phyloP scores from a whole-genome alignment of 2,797 vertebrate genomes.

The Atherinosoma microstoma region DNA sequence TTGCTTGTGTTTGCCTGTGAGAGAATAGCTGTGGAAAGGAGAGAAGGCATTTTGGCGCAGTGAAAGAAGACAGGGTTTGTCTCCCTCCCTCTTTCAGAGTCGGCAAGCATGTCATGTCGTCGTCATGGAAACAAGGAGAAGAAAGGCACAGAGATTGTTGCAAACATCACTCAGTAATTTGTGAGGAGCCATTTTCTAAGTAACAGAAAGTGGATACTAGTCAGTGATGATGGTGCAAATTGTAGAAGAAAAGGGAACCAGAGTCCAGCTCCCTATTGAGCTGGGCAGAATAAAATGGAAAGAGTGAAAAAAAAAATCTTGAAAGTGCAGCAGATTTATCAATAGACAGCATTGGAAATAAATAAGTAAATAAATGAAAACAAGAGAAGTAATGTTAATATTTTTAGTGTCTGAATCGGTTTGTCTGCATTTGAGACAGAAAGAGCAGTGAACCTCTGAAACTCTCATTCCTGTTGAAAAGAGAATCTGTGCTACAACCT shows the following conservation, averaged over 20 bases:
- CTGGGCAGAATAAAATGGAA: constrained; percentile 7
- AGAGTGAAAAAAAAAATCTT: background rate
- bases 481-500: constrained; percentile 23
- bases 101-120: constrained; percentile 78
- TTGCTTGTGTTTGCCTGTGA: constrained; percentile 40
- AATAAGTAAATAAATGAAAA: background rate
- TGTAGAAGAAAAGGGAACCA: background rate
- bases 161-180: constrained; percentile 81
- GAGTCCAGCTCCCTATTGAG: background rate
- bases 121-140: constrained; percentile 87
- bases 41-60: constrained; percentile 75
- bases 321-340: background rate
- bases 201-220: constrained; percentile 61
- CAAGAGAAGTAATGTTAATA: background rate
- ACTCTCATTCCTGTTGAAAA: constrained; percentile 23
- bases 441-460: constrained; percentile 17
- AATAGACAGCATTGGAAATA: background rate
- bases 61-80: constrained; percentile 68
- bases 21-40: constrained; percentile 57
- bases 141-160: constrained; percentile 80
- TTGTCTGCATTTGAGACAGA: background rate
- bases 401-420: constrained; percentile 4
- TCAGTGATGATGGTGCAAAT: constrained; percentile 64
- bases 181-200: constrained; percentile 81
- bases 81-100: constrained; percentile 71